Evolutionary conservation across 2,797 vertebrate genomes (phyloP).

Genomic region (Alosa sapidissima): DNA sequence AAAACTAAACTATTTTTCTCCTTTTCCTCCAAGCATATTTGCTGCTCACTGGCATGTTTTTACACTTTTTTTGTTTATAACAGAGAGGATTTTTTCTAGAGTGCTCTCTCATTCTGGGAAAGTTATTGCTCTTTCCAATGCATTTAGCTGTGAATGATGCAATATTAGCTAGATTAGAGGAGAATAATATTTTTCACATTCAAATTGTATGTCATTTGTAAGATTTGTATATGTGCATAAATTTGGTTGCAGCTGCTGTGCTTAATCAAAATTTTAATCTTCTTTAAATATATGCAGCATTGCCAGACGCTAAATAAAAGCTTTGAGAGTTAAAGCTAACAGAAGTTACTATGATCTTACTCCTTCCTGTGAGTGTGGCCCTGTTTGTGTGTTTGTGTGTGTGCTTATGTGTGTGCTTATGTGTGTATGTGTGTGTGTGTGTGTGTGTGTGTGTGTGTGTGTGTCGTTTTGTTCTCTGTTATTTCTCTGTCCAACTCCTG

Average conservation of each 20-base stretch:
- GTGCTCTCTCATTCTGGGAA: not conserved
- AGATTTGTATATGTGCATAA: slow-evolving; percentile 57
- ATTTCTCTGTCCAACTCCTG: slow-evolving; percentile 73
- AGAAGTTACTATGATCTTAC: slow-evolving; percentile 73
- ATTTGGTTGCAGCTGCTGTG: slow-evolving; percentile 51
- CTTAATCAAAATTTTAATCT: slow-evolving; percentile 41
- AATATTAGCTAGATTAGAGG: slow-evolving; percentile 19
- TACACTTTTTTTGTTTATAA: not conserved
- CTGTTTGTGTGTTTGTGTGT: slow-evolving; percentile 18
- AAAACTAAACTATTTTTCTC: not conserved
- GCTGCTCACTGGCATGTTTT: not conserved
- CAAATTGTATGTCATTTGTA: slow-evolving; percentile 20
- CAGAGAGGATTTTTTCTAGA: not conserved
- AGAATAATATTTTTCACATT: slow-evolving; percentile 23
- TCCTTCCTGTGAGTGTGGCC: slow-evolving; percentile 56
- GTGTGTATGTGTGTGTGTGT: slow-evolving; percentile 37
- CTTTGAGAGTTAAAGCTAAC: slow-evolving; percentile 70
- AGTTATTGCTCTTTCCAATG: not conserved
- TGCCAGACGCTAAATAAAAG: slow-evolving; percentile 71
- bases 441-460: slow-evolving; percentile 8
- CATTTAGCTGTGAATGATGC: not conserved
- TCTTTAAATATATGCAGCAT: slow-evolving; percentile 56
- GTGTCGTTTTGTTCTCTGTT: slow-evolving; percentile 63
- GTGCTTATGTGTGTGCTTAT: slow-evolving; percentile 40
- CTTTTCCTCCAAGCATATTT: not conserved